Conservation (phyloP, 37 sponge, comb jelly and placozoan genomes). For the Halisarca cf. caerulea region DNA sequence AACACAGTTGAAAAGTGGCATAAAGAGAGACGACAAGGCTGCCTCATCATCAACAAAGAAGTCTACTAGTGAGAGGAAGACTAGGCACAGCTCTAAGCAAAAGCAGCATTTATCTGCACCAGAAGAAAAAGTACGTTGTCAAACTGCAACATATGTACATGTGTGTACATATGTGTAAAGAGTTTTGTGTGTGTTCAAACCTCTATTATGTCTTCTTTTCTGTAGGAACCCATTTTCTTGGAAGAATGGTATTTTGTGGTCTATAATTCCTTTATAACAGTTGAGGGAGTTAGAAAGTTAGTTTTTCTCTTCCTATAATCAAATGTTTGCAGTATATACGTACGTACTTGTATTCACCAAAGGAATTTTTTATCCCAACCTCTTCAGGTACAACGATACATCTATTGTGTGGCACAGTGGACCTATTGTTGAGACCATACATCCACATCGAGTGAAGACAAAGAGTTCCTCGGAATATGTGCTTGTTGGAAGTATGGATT, state of each 20-base stretch:
- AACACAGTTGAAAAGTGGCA: too few species aligned
- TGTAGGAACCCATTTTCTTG: neutral
- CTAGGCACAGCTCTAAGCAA: neutral
- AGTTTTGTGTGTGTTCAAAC: neutral
- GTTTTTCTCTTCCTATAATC: neutral
- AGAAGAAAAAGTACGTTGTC: neutral
- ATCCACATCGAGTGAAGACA: constrained; percentile 16
- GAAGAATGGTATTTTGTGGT: neutral
- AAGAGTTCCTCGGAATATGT: constrained; percentile 39
- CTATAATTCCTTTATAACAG: neutral
- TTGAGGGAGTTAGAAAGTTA: constrained; percentile 5
- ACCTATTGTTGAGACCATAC: constrained; percentile 43
- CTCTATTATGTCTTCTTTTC: neutral
- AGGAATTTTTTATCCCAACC: neutral
- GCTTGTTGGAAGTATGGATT: constrained; percentile 32
- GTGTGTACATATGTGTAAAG: neutral
- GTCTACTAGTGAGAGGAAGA: neutral
- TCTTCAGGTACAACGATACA: neutral
- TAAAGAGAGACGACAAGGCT: too few species aligned
- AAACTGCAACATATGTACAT: neutral
- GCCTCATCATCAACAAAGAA: too few species aligned
- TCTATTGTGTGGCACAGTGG: constrained; percentile 47
- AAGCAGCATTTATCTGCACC: neutral
- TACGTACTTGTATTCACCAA: too few species aligned
- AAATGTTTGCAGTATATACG: too few species aligned